A percentile compares a stretch with the other conserved stretches of the same genome.
These are phyloP conservation scores for Etia nguti DNA, from an alignment of 2,113 vertebrate genomes.

Conservation along the genomic window DNA sequence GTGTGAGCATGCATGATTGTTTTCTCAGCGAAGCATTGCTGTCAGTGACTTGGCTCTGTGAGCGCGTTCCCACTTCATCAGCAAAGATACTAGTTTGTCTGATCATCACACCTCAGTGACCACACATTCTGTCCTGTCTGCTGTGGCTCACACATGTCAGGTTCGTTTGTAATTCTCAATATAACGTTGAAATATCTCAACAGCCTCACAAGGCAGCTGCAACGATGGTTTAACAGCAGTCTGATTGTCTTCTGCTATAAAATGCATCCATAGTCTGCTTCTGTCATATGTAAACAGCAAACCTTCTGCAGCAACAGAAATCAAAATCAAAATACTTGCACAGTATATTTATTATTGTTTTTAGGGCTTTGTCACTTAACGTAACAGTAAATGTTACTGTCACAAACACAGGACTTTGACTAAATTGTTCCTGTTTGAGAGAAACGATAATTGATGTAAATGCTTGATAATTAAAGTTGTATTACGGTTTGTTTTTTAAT, in stretches of 20 bases:
- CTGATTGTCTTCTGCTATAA: background rate
- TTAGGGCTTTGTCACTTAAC: background rate
- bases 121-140: conserved; percentile 18
- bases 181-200: background rate
- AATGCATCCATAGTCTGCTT: background rate
- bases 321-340: background rate
- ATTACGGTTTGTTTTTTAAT: background rate
- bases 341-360: background rate
- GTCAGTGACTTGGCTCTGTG: conserved; percentile 11
- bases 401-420: background rate
- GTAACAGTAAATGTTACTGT: background rate
- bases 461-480: background rate
- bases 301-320: background rate
- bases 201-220: background rate
- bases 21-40: background rate
- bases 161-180: conserved; percentile 22
- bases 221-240: background rate
- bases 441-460: background rate
- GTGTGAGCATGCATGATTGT: background rate
- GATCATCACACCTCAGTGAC: conserved; percentile 47
- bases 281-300: background rate
- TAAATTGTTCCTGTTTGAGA: background rate
- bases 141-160: conserved; percentile 3
- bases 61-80: conserved; percentile 16
- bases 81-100: background rate